Percentiles rank a stretch among this genome's conserved stretches.
These are phyloP conservation scores for Psilopogon haemacephalus DNA, from an alignment of 2,113 vertebrate species.

Conservation along the genomic window DNA sequence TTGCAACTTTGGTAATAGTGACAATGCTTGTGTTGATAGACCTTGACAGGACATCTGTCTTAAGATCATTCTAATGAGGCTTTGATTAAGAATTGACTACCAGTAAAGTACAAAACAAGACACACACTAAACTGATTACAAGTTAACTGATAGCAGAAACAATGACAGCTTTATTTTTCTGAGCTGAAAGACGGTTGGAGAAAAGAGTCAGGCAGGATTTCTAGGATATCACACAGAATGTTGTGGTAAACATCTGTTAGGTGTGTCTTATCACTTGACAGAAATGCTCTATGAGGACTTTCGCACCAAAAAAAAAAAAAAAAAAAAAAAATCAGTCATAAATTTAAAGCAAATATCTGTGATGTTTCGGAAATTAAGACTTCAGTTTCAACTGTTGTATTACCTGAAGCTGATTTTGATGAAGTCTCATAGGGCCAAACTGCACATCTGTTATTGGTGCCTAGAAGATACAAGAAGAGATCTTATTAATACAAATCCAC, in stretches of 20 bases:
- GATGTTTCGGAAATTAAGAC: neutral
- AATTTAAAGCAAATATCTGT: neutral
- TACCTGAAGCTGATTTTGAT: constrained; percentile 98
- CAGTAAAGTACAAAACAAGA: neutral
- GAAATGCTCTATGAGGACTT: neutral
- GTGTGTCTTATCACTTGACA: neutral
- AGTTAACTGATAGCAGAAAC: neutral
- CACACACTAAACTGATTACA: neutral
- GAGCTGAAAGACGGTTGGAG: neutral
- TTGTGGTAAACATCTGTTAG: neutral
- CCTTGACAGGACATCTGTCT: neutral
- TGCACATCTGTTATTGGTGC: constrained; percentile 87
- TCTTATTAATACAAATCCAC: neutral
- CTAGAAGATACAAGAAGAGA: constrained; percentile 74
- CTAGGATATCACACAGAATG: neutral
- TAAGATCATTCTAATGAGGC: neutral
- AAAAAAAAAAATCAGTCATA: neutral
- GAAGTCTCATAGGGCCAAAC: constrained; percentile 98
- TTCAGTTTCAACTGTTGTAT: neutral
- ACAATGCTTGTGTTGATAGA: neutral
- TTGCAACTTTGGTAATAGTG: neutral
- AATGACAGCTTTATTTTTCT: neutral
- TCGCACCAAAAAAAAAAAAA: neutral
- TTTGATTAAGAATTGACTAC: neutral
- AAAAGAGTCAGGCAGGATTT: neutral